Evolutionary conservation across 2,888 invertebrate genomes (phyloP), one percentile per base, ranked within the genome.

Genomic region (Acheta domesticus): DNA sequence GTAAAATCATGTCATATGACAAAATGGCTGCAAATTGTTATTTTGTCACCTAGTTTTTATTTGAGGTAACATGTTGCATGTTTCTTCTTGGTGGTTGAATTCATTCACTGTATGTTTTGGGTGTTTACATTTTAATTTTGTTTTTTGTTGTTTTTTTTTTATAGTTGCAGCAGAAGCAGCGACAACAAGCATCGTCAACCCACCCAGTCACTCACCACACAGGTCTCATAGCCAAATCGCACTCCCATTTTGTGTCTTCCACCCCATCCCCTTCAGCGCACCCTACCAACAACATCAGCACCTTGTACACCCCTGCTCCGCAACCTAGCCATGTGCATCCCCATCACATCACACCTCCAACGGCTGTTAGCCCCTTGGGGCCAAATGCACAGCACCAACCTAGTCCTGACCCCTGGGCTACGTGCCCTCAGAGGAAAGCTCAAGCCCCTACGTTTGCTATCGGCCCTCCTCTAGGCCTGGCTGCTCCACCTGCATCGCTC

Each of bases 401-500:
- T 36, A 86, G 86, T 83, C 86, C 86, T 48, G 87, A 87, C 84
- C 86, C 86, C 8, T 87, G 87, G 87, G 83, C 84, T 75, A 74
- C 78, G 21, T 50, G 79, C 62, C 62, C 62, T 62, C 62, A 62
- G 62, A 62, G 62, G n/a, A 62, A 62, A 62, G 62, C n/a, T 12
- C 62, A 62, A 62, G 62, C 62, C n/a, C 62, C 62, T n/a, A 19
- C n/a, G 16, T 62, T 62, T 62, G 16, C 62, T 62, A 62, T 62
- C 20, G 75, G 75, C 23, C 78, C 80, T 19, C 79, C 48, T 84
- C 80, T 80, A 78, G 87, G 88, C 80, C 87, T 88, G 20, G 88
- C 89, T 82, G 92, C 92, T 84, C 94, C 94, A 81, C 93, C 94
- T 78, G 90, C 94, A 83, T 94, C 93, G 80, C 89, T 95, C 83